Evolutionary conservation across 2,888 invertebrate species (phyloP), one percentile per base, ranked within the genome.

Genomic region (Galerucella pusilla): DNA sequence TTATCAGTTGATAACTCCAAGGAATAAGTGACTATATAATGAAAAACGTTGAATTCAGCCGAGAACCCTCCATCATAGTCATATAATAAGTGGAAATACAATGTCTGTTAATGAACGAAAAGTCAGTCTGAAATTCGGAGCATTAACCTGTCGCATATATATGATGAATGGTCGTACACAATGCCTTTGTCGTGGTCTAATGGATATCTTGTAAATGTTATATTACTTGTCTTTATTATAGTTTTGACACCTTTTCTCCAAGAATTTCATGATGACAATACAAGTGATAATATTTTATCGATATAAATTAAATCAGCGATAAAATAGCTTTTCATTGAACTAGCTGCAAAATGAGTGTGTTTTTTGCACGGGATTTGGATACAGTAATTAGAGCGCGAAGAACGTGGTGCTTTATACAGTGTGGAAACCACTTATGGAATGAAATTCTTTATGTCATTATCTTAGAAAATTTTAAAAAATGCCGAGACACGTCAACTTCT

Each of bases 81-180:
- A 71, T 68, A 75, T 70, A 63, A 65, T 63, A 57, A 71, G 64
- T 63, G 59, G 65, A 64, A 75, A 67, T 75, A 75, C 71, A 75
- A 75, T 71, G 67, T 75, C 74, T 67, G 71, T 67, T 75, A 71
- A 75, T 75, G 74, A 71, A 75, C 54, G 70, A 75, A 71, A 71
- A 75, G 71, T 75, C 71, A 70, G 71, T 57, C 57, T 71, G 63
- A 57, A 71, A 75, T 75, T 71, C 71, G 45, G 35, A 64, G 74
- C 67, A 71, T 74, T 70, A 74, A 52, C 67, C 66, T 71, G 71
- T 71, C 74, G 45, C 64, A 71, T 57, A 49, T 66, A 61, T 42
- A 75, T 71, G 74, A 75, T 75, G 64, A 75, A 75, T 75, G 68
- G 49, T n/a, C 14, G 60, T 68, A 67, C 61, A 68, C 71, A 75